Percentiles rank a stretch among this genome's conserved stretches.
phyloP scores from a whole-genome alignment of 2,888 invertebrate genomes.

The Catonia carolina region DNA sequence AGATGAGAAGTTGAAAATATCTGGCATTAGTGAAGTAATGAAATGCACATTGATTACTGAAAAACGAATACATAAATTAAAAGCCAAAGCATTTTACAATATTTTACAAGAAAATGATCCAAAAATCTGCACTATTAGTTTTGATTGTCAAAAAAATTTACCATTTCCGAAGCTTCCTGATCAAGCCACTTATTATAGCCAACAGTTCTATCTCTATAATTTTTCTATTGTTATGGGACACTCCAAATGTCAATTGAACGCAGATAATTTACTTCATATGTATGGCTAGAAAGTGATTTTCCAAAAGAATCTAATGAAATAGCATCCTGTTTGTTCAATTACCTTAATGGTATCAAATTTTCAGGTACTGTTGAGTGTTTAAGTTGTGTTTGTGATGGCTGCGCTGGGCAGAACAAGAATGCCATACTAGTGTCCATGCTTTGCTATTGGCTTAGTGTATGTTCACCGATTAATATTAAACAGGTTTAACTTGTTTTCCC shows the following conservation, averaged over 20 bases:
- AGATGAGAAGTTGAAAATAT: constrained; percentile 9
- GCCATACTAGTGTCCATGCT: constrained; percentile 35
- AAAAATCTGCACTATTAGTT: too few relatives aligned
- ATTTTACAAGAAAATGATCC: too few relatives aligned
- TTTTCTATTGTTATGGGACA: constrained; percentile 37
- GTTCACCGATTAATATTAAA: constrained; percentile 26
- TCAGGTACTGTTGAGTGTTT: constrained; percentile 1
- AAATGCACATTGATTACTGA: constrained; percentile 1
- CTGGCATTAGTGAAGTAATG: neutral
- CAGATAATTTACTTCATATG: constrained; percentile 34
- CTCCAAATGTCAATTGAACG: constrained; percentile 34
- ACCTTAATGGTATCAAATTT: constrained; percentile 26
- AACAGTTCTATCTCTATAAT: constrained; percentile 39
- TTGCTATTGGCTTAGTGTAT: constrained; percentile 33
- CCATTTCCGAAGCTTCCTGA: constrained; percentile 38
- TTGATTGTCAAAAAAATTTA: too few relatives aligned
- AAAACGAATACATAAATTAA: constrained; percentile 12
- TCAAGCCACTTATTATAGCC: constrained; percentile 38
- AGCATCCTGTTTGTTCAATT: constrained; percentile 34
- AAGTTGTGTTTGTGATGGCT: constrained; percentile 21
- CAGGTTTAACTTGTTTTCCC: constrained; percentile 35
- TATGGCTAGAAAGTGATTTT: constrained; percentile 37
- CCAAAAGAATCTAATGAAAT: constrained; percentile 38
- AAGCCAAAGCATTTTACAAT: constrained; percentile 12
- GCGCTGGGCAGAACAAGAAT: constrained; percentile 36